phyloP scores from a whole-genome alignment of 2,113 vertebrate species.

The Plecturocebus donacophilus region DNA sequence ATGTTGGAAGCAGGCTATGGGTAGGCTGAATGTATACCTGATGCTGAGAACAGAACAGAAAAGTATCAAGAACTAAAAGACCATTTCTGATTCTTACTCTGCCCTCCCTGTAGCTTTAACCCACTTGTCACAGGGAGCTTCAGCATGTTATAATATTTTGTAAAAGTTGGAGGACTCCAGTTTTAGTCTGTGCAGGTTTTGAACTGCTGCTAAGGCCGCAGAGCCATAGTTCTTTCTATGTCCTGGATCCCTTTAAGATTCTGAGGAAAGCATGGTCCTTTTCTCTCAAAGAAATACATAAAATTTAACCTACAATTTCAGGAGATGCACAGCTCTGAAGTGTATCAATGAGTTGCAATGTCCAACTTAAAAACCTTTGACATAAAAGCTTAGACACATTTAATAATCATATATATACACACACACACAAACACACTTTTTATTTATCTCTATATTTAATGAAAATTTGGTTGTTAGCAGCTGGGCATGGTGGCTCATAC shows the following conservation, averaged over 20 bases:
- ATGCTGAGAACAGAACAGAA: not conserved
- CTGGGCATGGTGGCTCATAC: no score
- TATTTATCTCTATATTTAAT: not conserved
- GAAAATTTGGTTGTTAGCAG: not conserved
- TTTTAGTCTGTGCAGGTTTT: constrained; percentile 33
- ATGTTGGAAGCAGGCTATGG: not conserved
- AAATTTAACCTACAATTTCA: constrained; percentile 28
- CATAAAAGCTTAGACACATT: not conserved
- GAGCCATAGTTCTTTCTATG: not conserved
- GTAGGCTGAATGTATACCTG: not conserved
- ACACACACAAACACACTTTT: not conserved
- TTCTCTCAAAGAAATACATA: not conserved
- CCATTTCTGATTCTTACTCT: not conserved
- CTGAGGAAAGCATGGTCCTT: not conserved
- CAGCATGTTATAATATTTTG: not conserved
- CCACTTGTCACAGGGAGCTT: not conserved
- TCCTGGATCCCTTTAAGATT: constrained; percentile 35
- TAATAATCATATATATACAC: not conserved
- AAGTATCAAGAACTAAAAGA: not conserved
- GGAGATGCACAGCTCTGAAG: not conserved
- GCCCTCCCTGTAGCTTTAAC: not conserved
- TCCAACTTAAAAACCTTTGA: not conserved
- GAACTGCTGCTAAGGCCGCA: not conserved
- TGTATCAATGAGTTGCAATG: not conserved
- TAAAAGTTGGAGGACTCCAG: not conserved